Conservation (phyloP, 2,113 vertebrate genomes). For the Indicator indicator region DNA sequence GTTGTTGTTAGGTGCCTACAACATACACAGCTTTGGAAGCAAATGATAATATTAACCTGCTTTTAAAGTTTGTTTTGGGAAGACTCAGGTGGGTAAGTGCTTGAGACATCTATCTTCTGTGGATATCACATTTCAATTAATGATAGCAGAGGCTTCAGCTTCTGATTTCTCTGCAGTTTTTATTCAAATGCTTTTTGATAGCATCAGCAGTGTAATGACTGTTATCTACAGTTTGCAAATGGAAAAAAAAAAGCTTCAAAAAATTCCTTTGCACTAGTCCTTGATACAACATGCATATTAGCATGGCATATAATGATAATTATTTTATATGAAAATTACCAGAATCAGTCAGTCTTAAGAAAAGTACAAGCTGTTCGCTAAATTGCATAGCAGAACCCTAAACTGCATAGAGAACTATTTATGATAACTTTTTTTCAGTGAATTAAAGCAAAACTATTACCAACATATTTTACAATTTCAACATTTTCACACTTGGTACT, state of each 20-base stretch:
- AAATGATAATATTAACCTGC: neutral
- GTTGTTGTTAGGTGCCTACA: slow-evolving; percentile 18
- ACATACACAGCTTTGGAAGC: neutral
- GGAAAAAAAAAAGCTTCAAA: neutral
- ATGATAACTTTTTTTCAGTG: neutral
- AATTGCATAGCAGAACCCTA: neutral
- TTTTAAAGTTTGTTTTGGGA: neutral
- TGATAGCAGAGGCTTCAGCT: neutral
- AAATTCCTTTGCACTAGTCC: neutral
- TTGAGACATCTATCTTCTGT: neutral
- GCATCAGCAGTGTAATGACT: neutral
- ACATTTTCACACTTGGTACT: neutral
- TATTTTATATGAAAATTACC: neutral
- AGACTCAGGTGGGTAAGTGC: neutral
- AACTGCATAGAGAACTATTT: neutral
- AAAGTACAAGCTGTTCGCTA: neutral
- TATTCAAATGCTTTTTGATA: neutral
- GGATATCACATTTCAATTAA: neutral
- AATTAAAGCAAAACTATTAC: neutral
- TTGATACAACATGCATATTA: neutral
- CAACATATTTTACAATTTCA: neutral
- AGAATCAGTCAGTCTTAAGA: neutral
- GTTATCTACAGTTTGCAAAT: neutral
- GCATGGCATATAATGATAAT: neutral
- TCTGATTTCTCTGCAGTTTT: neutral